These are phyloP conservation scores for Tupaia tana DNA, from an alignment of 2,113 vertebrate species.

Conservation along the genomic window DNA sequence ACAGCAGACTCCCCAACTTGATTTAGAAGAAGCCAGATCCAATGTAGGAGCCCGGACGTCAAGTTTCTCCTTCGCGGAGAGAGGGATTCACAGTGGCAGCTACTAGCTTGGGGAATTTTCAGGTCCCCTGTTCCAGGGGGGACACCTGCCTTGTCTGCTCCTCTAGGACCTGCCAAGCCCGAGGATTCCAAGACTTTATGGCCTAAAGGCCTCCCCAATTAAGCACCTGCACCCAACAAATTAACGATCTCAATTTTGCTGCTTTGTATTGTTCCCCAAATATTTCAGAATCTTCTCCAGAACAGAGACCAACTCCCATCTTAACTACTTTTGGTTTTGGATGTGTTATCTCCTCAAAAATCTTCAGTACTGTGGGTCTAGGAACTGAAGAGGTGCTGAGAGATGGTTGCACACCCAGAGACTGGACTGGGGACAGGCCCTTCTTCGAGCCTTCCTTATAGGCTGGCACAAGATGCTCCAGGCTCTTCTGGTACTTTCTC, in stretches of 20 bases:
- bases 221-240: background rate
- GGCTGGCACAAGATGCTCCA: background rate
- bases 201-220: background rate
- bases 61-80: background rate
- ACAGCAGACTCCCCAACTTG: background rate
- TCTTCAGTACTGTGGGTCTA: background rate
- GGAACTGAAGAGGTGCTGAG: background rate
- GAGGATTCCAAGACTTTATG: background rate
- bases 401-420: background rate
- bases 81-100: background rate
- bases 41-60: no score
- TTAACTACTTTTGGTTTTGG: background rate
- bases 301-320: background rate
- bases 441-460: background rate
- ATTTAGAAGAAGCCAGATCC: background rate
- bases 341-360: background rate
- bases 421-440: background rate
- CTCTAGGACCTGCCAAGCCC: background rate
- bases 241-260: background rate
- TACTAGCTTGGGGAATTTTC: background rate
- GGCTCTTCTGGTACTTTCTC: background rate
- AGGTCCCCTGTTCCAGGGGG: background rate
- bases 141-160: background rate
- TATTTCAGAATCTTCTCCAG: background rate
- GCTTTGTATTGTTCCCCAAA: background rate